These are phyloP conservation scores for Excalfactoria chinensis DNA, from an alignment of 2,113 vertebrate genomes.

Conservation along the genomic window DNA sequence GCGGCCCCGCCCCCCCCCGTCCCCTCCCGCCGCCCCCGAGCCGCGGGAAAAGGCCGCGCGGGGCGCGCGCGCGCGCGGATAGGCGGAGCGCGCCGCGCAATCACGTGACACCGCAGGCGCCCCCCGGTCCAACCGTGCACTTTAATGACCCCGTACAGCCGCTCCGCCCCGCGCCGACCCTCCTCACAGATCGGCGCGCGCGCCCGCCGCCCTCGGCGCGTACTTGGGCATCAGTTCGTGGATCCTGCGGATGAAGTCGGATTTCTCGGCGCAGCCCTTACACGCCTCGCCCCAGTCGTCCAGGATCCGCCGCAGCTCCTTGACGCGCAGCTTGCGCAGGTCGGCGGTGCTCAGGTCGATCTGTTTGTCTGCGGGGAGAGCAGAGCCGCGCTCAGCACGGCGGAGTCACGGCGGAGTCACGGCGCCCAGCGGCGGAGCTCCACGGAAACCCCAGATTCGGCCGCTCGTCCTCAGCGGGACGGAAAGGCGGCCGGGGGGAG, in stretches of 20 bases:
- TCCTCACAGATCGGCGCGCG: slow-evolving; percentile 91
- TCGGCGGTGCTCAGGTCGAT: slow-evolving; percentile 94
- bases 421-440: neutral
- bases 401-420: too few species aligned
- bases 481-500: neutral
- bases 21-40: too few species aligned
- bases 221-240: slow-evolving; percentile 97
- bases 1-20: neutral
- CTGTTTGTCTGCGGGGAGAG: slow-evolving; percentile 87
- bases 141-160: slow-evolving; percentile 54
- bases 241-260: slow-evolving; percentile 96
- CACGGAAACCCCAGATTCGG: neutral
- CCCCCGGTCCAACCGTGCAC: neutral
- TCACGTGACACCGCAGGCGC: slow-evolving; percentile 1
- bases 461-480: neutral
- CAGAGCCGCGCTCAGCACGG: neutral
- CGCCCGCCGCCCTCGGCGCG: slow-evolving; percentile 89
- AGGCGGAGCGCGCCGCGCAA: neutral
- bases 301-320: slow-evolving; percentile 95
- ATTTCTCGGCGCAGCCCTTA: slow-evolving; percentile 96
- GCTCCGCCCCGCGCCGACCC: neutral
- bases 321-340: slow-evolving; percentile 95
- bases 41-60: rapidly evolving
- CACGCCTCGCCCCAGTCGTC: slow-evolving; percentile 98
- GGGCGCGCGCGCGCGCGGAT: rapidly evolving